A percentile compares a stretch with the other conserved stretches of the same genome.
Evolutionary conservation across 2,113 vertebrate genomes (phyloP).

Genomic region (Pelobates fuscus): DNA sequence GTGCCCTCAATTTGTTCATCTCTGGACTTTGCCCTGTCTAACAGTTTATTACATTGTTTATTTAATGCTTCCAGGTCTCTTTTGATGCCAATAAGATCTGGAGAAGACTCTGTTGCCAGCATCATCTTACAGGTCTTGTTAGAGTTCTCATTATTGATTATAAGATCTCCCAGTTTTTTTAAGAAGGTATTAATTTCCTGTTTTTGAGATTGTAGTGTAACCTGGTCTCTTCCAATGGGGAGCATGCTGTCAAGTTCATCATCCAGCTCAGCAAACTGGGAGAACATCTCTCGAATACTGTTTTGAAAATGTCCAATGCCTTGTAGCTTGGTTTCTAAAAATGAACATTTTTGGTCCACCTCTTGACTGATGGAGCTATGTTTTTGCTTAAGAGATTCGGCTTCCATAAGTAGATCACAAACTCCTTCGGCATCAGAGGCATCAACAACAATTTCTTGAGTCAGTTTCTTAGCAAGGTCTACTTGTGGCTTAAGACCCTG

Average conservation of each 20-base stretch:
- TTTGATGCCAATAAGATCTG: conserved; percentile 88
- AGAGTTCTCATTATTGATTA: conserved; percentile 76
- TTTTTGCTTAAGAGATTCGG: conserved; percentile 78
- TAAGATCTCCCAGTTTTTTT: conserved; percentile 83
- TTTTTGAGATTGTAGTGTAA: conserved; percentile 76
- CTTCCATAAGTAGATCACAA: conserved; percentile 81
- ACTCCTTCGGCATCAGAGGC: conserved; percentile 82
- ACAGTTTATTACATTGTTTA: conserved; percentile 92
- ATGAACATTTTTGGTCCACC: conserved; percentile 80
- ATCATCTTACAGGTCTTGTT: conserved; percentile 88
- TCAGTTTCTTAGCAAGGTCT: conserved; percentile 76
- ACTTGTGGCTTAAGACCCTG: conserved; percentile 77
- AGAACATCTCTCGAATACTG: conserved; percentile 92
- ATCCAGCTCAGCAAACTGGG: conserved; percentile 89
- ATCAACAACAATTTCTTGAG: conserved; percentile 80
- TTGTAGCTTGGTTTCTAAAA: conserved; percentile 89
- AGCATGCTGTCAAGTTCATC: conserved; percentile 94
- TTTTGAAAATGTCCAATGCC: conserved; percentile 96
- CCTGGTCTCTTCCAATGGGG: conserved; percentile 79
- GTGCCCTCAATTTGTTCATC: conserved; percentile 78
- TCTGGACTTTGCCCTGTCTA: conserved; percentile 84
- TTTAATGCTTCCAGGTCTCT: conserved; percentile 90
- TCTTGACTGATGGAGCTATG: conserved; percentile 73
- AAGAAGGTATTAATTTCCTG: conserved; percentile 78
- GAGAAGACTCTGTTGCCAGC: conserved; percentile 84